phyloP scores from a whole-genome alignment of 2,113 vertebrate genomes.

The Heloderma charlesbogerti region DNA sequence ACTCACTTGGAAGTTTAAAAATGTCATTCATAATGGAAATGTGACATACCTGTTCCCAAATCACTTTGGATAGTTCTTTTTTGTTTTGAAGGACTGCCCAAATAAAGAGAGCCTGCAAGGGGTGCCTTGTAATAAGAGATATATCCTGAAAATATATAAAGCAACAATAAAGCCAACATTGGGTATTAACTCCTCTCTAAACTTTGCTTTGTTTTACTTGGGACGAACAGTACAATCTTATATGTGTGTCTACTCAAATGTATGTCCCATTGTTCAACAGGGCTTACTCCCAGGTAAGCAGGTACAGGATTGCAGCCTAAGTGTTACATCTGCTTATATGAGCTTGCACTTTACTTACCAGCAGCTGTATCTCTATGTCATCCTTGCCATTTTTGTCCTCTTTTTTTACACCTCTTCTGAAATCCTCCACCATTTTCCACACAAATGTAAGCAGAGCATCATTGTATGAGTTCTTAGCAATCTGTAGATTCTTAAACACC shows the following conservation, averaged over 20 bases:
- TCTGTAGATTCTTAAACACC: slow-evolving; percentile 85
- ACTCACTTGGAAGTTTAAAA: not conserved
- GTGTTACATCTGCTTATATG: not conserved
- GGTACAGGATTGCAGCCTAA: not conserved
- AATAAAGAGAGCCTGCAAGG: slow-evolving; percentile 90
- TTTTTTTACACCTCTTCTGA: slow-evolving; percentile 77
- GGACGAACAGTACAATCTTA: not conserved
- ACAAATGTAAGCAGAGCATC: slow-evolving; percentile 81
- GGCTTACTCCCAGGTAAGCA: not conserved
- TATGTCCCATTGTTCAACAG: not conserved
- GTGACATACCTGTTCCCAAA: slow-evolving; percentile 91
- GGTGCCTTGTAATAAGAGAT: slow-evolving; percentile 82
- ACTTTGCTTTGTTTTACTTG: not conserved
- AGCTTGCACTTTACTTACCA: slow-evolving; percentile 53
- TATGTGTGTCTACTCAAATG: not conserved
- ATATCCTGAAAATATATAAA: slow-evolving; percentile 73
- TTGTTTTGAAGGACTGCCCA: slow-evolving; percentile 97
- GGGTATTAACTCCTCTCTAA: not conserved
- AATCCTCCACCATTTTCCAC: slow-evolving; percentile 84
- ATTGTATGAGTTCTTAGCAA: slow-evolving; percentile 83
- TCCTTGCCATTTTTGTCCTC: slow-evolving; percentile 79
- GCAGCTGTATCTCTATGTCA: slow-evolving; percentile 72
- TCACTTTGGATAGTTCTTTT: slow-evolving; percentile 90
- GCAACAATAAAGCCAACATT: not conserved
- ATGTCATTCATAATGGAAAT: not conserved